A percentile compares a stretch with the other conserved stretches of the same genome.
Conservation (phyloP, 2,888 invertebrate species). For the Tachina lurida region DNA sequence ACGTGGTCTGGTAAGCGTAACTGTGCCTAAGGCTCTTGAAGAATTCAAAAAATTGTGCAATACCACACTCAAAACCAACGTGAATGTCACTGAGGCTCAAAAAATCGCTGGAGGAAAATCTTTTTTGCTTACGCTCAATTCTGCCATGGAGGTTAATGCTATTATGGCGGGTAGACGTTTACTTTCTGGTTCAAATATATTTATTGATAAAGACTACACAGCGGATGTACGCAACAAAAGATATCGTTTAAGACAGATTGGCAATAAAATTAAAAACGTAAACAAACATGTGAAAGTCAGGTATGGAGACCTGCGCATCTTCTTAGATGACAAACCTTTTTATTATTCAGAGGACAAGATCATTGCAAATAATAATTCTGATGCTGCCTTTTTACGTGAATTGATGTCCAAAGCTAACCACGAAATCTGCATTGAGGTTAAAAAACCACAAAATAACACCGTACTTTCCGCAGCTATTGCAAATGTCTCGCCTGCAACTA, state of each 20-base stretch:
- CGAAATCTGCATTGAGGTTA: background rate
- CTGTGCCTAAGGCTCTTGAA: too few relatives aligned
- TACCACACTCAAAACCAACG: too few relatives aligned
- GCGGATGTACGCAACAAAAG: conserved; percentile 19
- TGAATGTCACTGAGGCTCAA: too few relatives aligned
- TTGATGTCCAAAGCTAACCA: background rate
- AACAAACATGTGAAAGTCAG: background rate
- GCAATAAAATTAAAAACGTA: background rate
- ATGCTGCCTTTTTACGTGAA: background rate
- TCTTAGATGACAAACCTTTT: conserved; percentile 3
- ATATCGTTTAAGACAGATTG: conserved; percentile 4
- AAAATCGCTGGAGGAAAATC: too few relatives aligned
- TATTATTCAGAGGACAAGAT: background rate
- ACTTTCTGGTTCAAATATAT: background rate
- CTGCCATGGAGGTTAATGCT: background rate
- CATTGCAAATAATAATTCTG: conserved; percentile 5
- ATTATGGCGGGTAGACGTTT: background rate
- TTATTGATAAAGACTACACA: conserved; percentile 13
- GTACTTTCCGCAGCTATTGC: too few relatives aligned
- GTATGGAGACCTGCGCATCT: conserved; percentile 9
- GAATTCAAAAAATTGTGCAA: too few relatives aligned
- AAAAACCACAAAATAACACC: too few relatives aligned
- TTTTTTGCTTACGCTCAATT: background rate
- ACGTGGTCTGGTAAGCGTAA: too few relatives aligned
- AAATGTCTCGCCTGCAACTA: conserved; percentile 2